A percentile compares a stretch with the other conserved stretches of the same genome.
phyloP scores from a whole-genome alignment of 2,797 vertebrate genomes.

The Leptodactylus fallax region DNA sequence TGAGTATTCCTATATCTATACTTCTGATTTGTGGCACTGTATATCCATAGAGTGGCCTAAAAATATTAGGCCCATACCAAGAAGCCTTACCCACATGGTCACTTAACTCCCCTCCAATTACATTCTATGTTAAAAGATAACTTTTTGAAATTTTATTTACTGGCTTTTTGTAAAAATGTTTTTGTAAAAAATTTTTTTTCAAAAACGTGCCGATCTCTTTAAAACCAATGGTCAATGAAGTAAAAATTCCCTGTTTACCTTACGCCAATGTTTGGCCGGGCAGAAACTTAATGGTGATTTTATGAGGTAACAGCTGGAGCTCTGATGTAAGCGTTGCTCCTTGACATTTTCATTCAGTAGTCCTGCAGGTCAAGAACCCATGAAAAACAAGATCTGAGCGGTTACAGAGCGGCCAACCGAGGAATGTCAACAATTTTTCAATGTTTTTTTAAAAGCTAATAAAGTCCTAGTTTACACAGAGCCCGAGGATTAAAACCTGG shows the following conservation, averaged over 20 bases:
- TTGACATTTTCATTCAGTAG: constrained; percentile 2
- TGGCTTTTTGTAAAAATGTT: not conserved
- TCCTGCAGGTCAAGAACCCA: not conserved
- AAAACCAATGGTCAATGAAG: not conserved
- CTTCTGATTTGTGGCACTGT: too few species aligned
- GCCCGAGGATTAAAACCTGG: not conserved
- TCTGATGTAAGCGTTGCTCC: not conserved
- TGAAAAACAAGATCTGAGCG: not conserved
- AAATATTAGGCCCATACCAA: too few species aligned
- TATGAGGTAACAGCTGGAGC: constrained; percentile 5
- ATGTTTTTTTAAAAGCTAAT: constrained; percentile 4
- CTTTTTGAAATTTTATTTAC: too few species aligned
- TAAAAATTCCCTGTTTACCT: not conserved
- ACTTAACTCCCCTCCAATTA: too few species aligned
- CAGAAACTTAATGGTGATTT: not conserved
- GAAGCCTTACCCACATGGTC: too few species aligned
- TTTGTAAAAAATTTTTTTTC: not conserved
- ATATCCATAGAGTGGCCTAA: too few species aligned
- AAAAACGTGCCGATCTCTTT: not conserved
- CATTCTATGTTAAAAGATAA: too few species aligned
- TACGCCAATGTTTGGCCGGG: not conserved
- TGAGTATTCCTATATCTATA: too few species aligned
- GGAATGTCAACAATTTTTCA: constrained; percentile 11
- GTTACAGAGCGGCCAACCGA: not conserved
- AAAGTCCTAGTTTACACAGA: constrained; percentile 9